phyloP scores from a whole-genome alignment of 1,140 invertebrate genomes.

The Mizuhopecten yessoensis region DNA sequence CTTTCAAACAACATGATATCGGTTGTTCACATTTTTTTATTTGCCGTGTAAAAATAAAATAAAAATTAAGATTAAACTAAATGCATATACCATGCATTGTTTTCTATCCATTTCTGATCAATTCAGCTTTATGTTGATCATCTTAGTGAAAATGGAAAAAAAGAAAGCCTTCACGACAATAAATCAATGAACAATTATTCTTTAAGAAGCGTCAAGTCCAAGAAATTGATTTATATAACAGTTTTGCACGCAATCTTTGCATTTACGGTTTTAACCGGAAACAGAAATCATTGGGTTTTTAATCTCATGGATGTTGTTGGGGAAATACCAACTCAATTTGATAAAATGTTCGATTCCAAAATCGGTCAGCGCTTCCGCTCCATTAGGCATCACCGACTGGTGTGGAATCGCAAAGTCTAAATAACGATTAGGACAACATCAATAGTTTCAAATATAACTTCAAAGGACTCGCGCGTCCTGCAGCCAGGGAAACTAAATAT shows the following conservation, averaged over 20 bases:
- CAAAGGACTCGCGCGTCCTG: neutral
- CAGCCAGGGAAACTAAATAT: neutral
- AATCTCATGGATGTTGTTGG: neutral
- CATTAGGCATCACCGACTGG: neutral
- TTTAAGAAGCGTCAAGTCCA: neutral
- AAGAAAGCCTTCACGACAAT: neutral
- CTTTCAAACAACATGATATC: neutral
- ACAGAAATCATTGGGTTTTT: neutral
- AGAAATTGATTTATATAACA: neutral
- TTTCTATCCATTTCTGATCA: too few relatives aligned
- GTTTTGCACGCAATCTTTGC: slow-evolving; percentile 31
- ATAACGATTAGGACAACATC: neutral
- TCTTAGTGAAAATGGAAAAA: neutral
- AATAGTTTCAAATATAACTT: slow-evolving; percentile 36
- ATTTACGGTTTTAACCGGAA: neutral
- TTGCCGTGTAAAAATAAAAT: neutral
- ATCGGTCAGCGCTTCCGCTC: neutral
- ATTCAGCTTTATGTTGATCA: neutral
- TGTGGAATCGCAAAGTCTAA: slow-evolving; percentile 25
- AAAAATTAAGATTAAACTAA: neutral
- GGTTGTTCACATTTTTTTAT: neutral
- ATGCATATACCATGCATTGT: too few relatives aligned
- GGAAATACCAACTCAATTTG: neutral
- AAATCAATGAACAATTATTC: neutral
- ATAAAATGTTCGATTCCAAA: slow-evolving; percentile 3